Evolutionary conservation across 2,888 invertebrate species (phyloP).

Genomic region (Bembecia ichneumoniformis): DNA sequence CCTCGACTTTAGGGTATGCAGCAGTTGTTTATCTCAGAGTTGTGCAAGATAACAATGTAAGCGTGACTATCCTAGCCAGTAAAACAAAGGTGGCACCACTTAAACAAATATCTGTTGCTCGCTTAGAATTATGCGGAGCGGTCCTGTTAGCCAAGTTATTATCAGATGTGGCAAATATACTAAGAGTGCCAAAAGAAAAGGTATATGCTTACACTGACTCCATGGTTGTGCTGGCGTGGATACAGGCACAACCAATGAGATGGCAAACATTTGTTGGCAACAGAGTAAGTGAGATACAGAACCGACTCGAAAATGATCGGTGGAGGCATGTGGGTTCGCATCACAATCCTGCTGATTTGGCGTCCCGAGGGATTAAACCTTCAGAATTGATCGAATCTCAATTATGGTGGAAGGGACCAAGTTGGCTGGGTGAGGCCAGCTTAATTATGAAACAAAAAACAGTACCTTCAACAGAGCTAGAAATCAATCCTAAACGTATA

Average conservation of each 20-base stretch:
- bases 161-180: background rate
- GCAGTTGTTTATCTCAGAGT: background rate
- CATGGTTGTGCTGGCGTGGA: background rate
- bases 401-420: background rate
- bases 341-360: background rate
- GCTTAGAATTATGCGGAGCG: background rate
- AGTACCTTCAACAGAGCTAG: background rate
- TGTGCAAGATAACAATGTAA: background rate
- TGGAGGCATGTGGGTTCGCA: background rate
- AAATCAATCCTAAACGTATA: background rate
- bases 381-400: background rate
- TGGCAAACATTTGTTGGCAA: background rate
- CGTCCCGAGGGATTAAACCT: background rate
- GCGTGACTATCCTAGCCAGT: background rate
- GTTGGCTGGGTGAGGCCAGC: background rate
- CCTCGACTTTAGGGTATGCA: background rate
- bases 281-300: background rate
- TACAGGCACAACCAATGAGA: background rate
- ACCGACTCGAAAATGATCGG: background rate
- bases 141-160: background rate
- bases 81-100: background rate
- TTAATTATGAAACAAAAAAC: background rate
- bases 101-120: background rate
- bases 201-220: background rate
- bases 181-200: background rate